Conservation (phyloP, 2,888 invertebrate species). For the Hydrotaea cyrtoneurina region DNA sequence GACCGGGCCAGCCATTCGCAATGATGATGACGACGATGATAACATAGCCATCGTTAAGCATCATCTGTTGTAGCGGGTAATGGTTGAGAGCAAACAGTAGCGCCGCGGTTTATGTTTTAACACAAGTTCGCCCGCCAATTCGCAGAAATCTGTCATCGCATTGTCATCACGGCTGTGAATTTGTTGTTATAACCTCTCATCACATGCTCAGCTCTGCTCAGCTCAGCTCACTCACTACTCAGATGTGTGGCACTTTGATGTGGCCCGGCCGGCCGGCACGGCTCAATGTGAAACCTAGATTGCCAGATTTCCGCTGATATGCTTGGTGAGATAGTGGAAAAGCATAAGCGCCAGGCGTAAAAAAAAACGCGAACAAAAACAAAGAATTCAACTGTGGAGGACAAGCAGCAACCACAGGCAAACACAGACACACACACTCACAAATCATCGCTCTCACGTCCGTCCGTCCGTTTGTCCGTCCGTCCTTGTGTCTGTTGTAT, state of each 20-base stretch:
- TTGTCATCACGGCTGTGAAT: slow-evolving; percentile 72
- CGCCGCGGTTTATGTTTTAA: slow-evolving; percentile 71
- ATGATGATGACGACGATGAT: slow-evolving; percentile 9
- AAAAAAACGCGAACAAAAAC: slow-evolving; percentile 54
- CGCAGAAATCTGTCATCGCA: slow-evolving; percentile 79
- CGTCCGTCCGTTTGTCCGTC: slow-evolving; percentile 6
- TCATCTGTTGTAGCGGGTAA: slow-evolving; percentile 64
- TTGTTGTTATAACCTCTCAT: slow-evolving; percentile 65
- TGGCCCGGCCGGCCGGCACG: slow-evolving; percentile 56
- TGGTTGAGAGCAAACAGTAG: slow-evolving; percentile 77
- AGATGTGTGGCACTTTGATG: slow-evolving; percentile 55
- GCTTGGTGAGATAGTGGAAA: slow-evolving; percentile 57
- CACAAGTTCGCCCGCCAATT: slow-evolving; percentile 73
- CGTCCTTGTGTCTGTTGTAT: neutral
- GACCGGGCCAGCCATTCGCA: neutral
- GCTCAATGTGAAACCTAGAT: slow-evolving; percentile 64
- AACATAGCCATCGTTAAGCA: slow-evolving; percentile 61
- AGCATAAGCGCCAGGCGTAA: slow-evolving; percentile 62
- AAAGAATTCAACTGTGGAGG: slow-evolving; percentile 63
- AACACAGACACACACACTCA: too few species aligned
- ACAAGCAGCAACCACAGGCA: slow-evolving; percentile 27
- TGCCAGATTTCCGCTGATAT: slow-evolving; percentile 63
- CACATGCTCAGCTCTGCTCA: slow-evolving; percentile 33
- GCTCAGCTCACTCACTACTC: neutral
- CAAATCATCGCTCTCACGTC: slow-evolving; percentile 33